A percentile compares a stretch with the other conserved stretches of the same genome.
Conservation (phyloP, 2,888 invertebrate genomes). For the Mythimna vitellina region DNA sequence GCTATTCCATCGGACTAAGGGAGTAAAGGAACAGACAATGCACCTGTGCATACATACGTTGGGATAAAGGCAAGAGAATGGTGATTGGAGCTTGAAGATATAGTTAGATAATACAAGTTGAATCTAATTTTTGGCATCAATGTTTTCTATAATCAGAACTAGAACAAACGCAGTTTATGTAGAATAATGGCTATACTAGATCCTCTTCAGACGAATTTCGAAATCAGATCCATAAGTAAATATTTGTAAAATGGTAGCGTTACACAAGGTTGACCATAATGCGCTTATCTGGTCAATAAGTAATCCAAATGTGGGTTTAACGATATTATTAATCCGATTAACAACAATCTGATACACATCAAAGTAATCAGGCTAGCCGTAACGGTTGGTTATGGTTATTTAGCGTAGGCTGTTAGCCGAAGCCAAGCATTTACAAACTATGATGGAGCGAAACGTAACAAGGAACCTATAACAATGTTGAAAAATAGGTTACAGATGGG, state of each 20-base stretch:
- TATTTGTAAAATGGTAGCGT: slow-evolving; percentile 18
- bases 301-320: slow-evolving; percentile 26
- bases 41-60: no score
- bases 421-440: slow-evolving; percentile 26
- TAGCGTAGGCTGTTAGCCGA: slow-evolving; percentile 28
- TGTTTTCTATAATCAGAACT: not conserved
- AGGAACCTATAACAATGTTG: slow-evolving; percentile 9
- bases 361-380: slow-evolving; percentile 27
- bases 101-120: no score
- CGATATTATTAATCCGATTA: slow-evolving; percentile 30
- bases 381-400: slow-evolving; percentile 30
- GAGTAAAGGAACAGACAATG: no score
- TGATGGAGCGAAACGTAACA: slow-evolving; percentile 30
- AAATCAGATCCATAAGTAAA: slow-evolving; percentile 9
- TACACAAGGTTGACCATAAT: slow-evolving; percentile 43
- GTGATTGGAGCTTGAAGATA: no score
- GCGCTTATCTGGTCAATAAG: slow-evolving; percentile 23
- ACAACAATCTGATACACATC: slow-evolving; percentile 31
- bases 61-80: no score
- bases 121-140: no score
- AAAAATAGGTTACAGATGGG: not conserved
- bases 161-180: not conserved
- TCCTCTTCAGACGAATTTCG: slow-evolving; percentile 27
- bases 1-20: no score
- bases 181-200: slow-evolving; percentile 1